Evolutionary conservation across 2,797 vertebrate genomes (phyloP), one percentile per base, ranked within the genome.

Genomic region (Rhinichthys osculus): DNA sequence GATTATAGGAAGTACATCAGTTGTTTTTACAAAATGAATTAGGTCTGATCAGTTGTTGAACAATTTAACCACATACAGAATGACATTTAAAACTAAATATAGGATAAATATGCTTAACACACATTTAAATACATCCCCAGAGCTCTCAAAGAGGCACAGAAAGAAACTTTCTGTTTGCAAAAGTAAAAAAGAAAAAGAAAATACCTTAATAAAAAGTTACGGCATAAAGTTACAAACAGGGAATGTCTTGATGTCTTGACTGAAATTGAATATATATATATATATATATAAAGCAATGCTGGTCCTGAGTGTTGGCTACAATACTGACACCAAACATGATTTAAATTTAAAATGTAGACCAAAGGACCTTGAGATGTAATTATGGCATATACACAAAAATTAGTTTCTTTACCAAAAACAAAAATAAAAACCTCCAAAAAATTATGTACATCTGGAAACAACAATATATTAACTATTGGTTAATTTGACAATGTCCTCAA

Each of bases 281-380:
- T 44, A 14, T 54, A 54, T 23, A 54, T 3, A 54, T 19, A 27
- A 62, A 62, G 38, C 69, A 67, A 71, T 47, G 14, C 33, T 86
- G 73, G 84, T 83, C 82, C 85, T 89, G 87, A 89, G 87, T 76
- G 74, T 77, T 66, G 64, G 66, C 83, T 87, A 87, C 67, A 84
- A 86, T 62, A 81, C 50, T 59, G 50, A 71, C 35, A 72, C 27
- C 54, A 74, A 83, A 47, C 17, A 6, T 44, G 1, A 66, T 66
- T 33, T 17, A 8, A 33, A 66, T 66, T 33, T 8, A 66, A 33
- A 66, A 66, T 66, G 14, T 33, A 33, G 64, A 81, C 21, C 21
- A 38, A 52, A 70, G 79, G 33, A 52, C 47, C 66, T 78, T 40
- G 19, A 76, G 17, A 66, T 80, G 71, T 50, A 47, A 66, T 52